phyloP scores from a whole-genome alignment of 2,113 vertebrate genomes.

The Daubentonia madagascariensis region DNA sequence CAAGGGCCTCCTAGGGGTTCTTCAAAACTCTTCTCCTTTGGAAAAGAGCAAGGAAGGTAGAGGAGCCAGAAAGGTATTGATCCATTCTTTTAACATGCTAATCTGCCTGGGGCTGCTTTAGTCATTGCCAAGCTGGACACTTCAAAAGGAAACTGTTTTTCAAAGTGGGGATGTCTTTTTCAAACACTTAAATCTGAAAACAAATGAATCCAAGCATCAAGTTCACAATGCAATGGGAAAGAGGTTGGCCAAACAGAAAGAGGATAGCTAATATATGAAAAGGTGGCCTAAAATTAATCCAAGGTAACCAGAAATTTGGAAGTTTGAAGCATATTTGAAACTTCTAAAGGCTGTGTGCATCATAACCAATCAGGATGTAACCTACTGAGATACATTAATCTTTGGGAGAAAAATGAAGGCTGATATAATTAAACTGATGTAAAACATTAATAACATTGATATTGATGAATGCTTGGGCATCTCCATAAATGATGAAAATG shows the following conservation, averaged over 20 bases:
- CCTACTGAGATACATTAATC: constrained; percentile 41
- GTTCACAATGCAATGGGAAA: constrained; percentile 64
- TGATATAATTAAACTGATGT: constrained; percentile 63
- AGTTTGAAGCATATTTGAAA: constrained; percentile 37
- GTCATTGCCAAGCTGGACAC: constrained; percentile 82
- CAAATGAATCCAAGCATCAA: constrained; percentile 79
- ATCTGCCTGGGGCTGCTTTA: constrained; percentile 88
- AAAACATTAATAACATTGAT: constrained; percentile 67
- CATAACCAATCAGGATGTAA: not conserved
- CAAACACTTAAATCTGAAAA: constrained; percentile 79
- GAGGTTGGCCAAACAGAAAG: constrained; percentile 44
- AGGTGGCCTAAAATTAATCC: not conserved
- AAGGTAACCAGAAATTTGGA: constrained; percentile 36
- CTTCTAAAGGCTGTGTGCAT: not conserved
- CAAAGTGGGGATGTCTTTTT: constrained; percentile 83
- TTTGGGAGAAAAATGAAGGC: constrained; percentile 55
- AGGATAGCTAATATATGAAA: constrained; percentile 50
- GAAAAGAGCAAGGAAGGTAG: constrained; percentile 69
- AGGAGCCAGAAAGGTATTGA: constrained; percentile 84
- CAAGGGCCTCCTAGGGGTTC: constrained; percentile 79
- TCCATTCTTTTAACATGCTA: constrained; percentile 92
- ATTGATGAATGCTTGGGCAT: constrained; percentile 62
- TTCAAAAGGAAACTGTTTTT: constrained; percentile 91
- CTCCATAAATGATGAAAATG: constrained; percentile 65
- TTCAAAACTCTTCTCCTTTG: constrained; percentile 79